Evolutionary conservation across 2,888 invertebrate genomes (phyloP).

Genomic region (Chydorus sphaericus): DNA sequence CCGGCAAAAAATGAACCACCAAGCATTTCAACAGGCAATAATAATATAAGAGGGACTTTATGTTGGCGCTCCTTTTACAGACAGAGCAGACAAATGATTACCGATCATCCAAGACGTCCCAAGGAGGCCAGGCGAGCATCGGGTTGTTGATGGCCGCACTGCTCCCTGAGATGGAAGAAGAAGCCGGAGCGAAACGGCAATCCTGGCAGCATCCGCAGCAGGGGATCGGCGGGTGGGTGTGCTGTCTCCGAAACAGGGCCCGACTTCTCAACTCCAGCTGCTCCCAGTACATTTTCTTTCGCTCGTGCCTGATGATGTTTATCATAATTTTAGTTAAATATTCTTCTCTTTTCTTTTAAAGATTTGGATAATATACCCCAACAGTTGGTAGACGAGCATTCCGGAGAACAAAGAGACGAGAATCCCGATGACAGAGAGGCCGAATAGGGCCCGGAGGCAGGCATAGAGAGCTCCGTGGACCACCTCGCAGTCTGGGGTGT

Average conservation of each 20-base stretch:
- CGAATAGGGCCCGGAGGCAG: conserved; percentile 74
- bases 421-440: conserved; percentile 78
- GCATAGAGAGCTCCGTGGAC: conserved; percentile 79
- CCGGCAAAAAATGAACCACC: too few relatives aligned
- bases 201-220: conserved; percentile 55
- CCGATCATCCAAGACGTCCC: conserved; percentile 37
- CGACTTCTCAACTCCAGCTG: conserved; percentile 71
- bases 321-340: not conserved
- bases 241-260: conserved; percentile 50
- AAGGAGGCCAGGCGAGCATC: conserved; percentile 37
- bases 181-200: conserved; percentile 42
- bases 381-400: conserved; percentile 77
- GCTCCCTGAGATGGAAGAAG: too few relatives aligned
- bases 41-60: too few relatives aligned
- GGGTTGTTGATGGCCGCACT: too few relatives aligned
- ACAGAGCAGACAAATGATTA: too few relatives aligned
- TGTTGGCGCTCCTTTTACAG: too few relatives aligned
- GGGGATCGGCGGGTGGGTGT: conserved; percentile 24
- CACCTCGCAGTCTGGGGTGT: conserved; percentile 75
- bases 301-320: conserved; percentile 51
- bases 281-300: conserved; percentile 91
- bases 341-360: not conserved
- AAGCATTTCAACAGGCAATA: too few relatives aligned
- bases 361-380: conserved; percentile 39
- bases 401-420: conserved; percentile 81